Conservation (phyloP, 2,113 vertebrate species). For the Calyptomena viridis region DNA sequence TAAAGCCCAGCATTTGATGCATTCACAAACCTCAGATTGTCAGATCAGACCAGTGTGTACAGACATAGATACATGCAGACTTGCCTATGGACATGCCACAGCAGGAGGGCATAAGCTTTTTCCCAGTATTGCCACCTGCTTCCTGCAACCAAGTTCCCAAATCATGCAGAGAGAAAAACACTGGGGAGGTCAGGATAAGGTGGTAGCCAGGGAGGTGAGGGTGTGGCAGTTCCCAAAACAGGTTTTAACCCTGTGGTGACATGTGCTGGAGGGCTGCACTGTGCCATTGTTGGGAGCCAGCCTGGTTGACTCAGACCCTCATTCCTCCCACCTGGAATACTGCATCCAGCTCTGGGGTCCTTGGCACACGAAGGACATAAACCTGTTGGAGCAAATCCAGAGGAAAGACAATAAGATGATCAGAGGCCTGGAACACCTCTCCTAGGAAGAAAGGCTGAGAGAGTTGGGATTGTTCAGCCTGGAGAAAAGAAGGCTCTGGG, state of each 20-base stretch:
- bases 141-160: neutral
- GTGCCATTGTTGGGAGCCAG: neutral
- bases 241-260: neutral
- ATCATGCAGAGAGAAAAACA: neutral
- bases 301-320: neutral
- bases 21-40: neutral
- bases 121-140: neutral
- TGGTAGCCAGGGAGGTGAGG: neutral
- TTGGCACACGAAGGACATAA: neutral
- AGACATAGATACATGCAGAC: neutral
- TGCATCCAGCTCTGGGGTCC: neutral
- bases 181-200: neutral
- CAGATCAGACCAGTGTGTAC: fast-evolving
- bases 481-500: neutral
- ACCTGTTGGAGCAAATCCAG: neutral
- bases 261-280: too few species aligned
- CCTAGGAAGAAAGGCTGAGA: neutral
- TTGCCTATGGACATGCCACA: too few species aligned
- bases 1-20: neutral
- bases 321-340: neutral
- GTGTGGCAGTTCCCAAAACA: neutral
- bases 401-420: neutral
- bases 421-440: neutral
- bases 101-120: neutral
- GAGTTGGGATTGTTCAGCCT: neutral